Percentiles rank a stretch among this genome's conserved stretches.
Evolutionary conservation across 2,797 vertebrate species (phyloP).

Genomic region (Poecilia gillii): DNA sequence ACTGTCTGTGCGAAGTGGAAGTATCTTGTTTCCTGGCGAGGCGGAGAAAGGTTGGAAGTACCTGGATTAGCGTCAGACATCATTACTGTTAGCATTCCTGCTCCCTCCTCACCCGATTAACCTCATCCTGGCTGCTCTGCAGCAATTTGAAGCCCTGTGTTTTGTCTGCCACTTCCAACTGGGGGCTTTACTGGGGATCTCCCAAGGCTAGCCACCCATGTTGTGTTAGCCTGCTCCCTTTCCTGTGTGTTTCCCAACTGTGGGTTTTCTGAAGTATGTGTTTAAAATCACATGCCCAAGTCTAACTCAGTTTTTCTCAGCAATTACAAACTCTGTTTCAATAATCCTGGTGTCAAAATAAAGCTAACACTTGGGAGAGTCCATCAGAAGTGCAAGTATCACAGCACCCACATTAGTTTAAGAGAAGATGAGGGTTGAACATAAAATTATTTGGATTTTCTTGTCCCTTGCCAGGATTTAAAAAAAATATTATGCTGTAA

Average conservation of each 20-base stretch:
- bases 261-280: too few relatives aligned
- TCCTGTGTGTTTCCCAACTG: too few relatives aligned
- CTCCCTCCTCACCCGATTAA: constrained; percentile 24
- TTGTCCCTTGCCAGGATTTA: too few relatives aligned
- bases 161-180: constrained; percentile 62
- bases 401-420: too few relatives aligned
- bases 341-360: too few relatives aligned
- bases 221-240: constrained; percentile 43
- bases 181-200: constrained; percentile 65
- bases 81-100: constrained; percentile 77
- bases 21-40: constrained; percentile 74
- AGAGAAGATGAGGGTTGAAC: too few relatives aligned
- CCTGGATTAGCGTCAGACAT: constrained; percentile 81
- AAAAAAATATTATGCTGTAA: too few relatives aligned
- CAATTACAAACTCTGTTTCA: too few relatives aligned
- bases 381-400: too few relatives aligned
- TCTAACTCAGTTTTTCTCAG: too few relatives aligned
- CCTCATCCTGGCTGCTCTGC: constrained; percentile 52
- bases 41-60: constrained; percentile 62
- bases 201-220: constrained; percentile 37
- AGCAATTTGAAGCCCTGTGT: constrained; percentile 63
- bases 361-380: too few relatives aligned
- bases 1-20: constrained; percentile 42
- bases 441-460: too few relatives aligned
- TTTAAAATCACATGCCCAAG: constrained; percentile 34